These are phyloP conservation scores for Actinia tenebrosa DNA, from an alignment of 64 coral and sea anemone species.

Conservation along the genomic window DNA sequence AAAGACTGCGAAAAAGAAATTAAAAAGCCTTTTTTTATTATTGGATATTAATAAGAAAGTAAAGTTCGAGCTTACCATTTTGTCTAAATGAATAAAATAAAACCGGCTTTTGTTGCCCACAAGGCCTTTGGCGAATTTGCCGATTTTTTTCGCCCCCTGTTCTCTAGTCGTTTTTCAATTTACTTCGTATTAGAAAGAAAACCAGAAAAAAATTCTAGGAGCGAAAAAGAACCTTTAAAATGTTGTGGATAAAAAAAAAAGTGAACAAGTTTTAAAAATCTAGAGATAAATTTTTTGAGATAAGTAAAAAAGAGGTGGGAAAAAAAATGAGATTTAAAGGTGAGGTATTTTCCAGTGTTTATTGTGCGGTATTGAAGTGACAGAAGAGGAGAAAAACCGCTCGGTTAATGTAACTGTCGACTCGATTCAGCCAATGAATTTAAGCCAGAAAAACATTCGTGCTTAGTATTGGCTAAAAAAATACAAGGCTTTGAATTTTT, in stretches of 20 bases:
- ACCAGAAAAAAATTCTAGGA: neutral
- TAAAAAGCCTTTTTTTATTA: too few species aligned
- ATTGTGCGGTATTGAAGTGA: slow-evolving; percentile 1
- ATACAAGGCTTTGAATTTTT: neutral
- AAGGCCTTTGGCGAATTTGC: neutral
- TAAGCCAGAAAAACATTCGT: neutral
- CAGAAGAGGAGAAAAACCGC: neutral
- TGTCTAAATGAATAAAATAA: neutral
- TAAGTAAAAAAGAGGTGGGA: neutral
- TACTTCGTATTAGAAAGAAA: neutral
- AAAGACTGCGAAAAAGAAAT: too few species aligned
- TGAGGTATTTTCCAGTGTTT: neutral
- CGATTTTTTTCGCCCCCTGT: neutral
- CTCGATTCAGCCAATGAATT: neutral
- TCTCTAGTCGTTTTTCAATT: neutral
- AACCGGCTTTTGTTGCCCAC: neutral
- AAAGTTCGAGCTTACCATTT: neutral
- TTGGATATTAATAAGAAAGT: neutral
- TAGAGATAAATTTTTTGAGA: too few species aligned
- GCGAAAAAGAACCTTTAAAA: neutral
- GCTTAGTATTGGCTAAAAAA: neutral
- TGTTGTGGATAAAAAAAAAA: neutral
- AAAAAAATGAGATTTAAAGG: neutral
- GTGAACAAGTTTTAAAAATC: too few species aligned
- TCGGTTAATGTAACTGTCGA: slow-evolving; percentile 7